Conservation (phyloP, 1,140 invertebrate species). For the Psix sp. region DNA sequence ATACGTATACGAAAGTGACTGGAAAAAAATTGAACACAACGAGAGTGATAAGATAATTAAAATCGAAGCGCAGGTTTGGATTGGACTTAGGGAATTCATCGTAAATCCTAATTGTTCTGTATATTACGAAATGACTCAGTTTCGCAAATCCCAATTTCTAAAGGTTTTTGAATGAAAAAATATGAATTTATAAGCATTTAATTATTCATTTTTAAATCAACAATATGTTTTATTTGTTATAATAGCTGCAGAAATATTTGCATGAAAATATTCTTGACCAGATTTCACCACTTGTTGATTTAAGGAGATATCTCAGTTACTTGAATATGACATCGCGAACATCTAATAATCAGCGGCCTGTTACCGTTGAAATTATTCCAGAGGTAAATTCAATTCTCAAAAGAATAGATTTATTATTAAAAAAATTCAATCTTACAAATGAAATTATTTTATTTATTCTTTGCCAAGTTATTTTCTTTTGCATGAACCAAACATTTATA, state of each 20-base stretch:
- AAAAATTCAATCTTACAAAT: too few relatives aligned
- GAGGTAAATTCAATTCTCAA: constrained; percentile 69
- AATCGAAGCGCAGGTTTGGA: constrained; percentile 84
- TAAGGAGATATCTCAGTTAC: constrained; percentile 83
- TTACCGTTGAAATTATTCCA: constrained; percentile 80
- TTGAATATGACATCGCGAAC: constrained; percentile 69
- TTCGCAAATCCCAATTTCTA: constrained; percentile 80
- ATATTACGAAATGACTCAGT: constrained; percentile 85
- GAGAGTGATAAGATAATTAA: constrained; percentile 79
- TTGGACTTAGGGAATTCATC: constrained; percentile 82
- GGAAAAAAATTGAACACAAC: constrained; percentile 78
- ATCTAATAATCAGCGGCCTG: constrained; percentile 62
- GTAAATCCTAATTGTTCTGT: constrained; percentile 80
- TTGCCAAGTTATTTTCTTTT: too few relatives aligned
- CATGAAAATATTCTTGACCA: constrained; percentile 84
- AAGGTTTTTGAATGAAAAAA: constrained; percentile 76
- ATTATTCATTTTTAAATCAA: too few relatives aligned
- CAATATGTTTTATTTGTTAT: too few relatives aligned
- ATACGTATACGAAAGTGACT: constrained; percentile 78
- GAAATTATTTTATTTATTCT: too few relatives aligned
- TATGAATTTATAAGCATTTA: neutral
- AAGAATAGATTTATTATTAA: too few relatives aligned
- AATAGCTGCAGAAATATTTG: constrained; percentile 79
- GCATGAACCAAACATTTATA: neutral
- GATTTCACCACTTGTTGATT: constrained; percentile 83